Percentiles rank a stretch among this genome's conserved stretches.
These are phyloP conservation scores for Carassius carassius DNA, from an alignment of 2,113 vertebrate genomes.

Conservation along the genomic window DNA sequence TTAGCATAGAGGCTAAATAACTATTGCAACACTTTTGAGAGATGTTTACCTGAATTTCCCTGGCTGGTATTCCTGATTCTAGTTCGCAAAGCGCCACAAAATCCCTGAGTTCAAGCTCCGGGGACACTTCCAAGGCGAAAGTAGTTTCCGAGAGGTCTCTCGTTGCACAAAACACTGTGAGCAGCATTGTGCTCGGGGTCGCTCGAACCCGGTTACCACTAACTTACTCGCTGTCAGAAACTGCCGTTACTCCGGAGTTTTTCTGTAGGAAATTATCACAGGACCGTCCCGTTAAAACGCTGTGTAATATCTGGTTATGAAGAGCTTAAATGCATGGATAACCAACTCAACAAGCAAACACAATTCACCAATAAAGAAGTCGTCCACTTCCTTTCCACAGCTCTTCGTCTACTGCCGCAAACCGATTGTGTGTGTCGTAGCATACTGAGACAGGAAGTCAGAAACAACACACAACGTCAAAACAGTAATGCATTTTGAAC, in stretches of 20 bases:
- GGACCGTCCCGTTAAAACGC: neutral
- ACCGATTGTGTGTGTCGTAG: constrained; percentile 19
- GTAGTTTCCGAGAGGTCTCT: constrained; percentile 92
- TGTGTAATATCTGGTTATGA: neutral
- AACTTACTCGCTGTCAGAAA: constrained; percentile 7
- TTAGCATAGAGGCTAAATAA: constrained; percentile 32
- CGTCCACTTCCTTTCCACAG: constrained; percentile 18
- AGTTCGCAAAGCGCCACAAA: constrained; percentile 95
- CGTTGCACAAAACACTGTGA: constrained; percentile 96
- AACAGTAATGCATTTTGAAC: neutral
- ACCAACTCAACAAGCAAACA: neutral
- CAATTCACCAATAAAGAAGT: constrained; percentile 2
- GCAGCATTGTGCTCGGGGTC: constrained; percentile 83
- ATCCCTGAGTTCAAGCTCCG: constrained; percentile 94
- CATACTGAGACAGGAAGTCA: constrained; percentile 22
- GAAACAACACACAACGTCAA: neutral
- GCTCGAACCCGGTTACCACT: constrained; percentile 21
- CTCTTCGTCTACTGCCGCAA: constrained; percentile 13
- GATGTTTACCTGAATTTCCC: constrained; percentile 88
- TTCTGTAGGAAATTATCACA: neutral
- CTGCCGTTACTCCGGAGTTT: neutral
- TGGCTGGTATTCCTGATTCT: constrained; percentile 93
- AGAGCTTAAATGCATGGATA: neutral
- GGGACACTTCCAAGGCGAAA: constrained; percentile 94
- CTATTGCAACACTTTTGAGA: constrained; percentile 2